phyloP scores from a whole-genome alignment of 2,113 vertebrate species.

The human (Homo sapiens) region GRCh38 chr20:22387501-22388000 shows the following conservation, averaged over 20 bases:
- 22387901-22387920: background rate
- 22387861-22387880: background rate
- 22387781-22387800: background rate
- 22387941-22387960: background rate
- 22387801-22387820: background rate
- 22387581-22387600: background rate
- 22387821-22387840: conserved; percentile 23
- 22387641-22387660: background rate
- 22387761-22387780: background rate
- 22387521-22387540: no score
- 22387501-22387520: background rate
- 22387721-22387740: conserved; percentile 29
- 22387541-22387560: background rate
- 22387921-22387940: background rate
- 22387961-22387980: background rate
- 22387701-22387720: background rate
- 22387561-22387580: background rate
- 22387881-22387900: background rate
- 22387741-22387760: background rate
- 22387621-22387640: background rate
- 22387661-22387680: background rate
- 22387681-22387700: background rate
- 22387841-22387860: background rate
- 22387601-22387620: no score
- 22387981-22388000: background rate